Evolutionary conservation across 2,888 invertebrate genomes (phyloP), one percentile per base, ranked within the genome.

Genomic region (Troglohyphantes excavatus): DNA sequence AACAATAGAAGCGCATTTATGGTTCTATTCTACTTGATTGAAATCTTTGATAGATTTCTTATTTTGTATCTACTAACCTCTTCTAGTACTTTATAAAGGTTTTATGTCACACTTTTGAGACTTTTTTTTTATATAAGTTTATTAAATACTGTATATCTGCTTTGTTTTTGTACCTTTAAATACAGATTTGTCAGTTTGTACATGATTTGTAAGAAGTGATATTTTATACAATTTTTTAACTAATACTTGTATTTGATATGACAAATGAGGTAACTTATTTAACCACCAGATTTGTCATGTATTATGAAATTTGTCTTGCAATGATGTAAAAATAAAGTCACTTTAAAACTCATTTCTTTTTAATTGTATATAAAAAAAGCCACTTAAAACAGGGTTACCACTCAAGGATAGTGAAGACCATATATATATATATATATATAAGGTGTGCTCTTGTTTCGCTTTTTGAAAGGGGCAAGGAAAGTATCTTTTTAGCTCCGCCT

Each of bases 161-260:
- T 83, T 46, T 73, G 63, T 73, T 87, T 79, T 86, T 79, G 29
- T 87, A 87, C 63, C 43, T 86, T 82, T 65, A 43, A 19, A 43
- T 61, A 65, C 83, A 83, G 6, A 46, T 73, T 83, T 83, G 85
- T 82, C 81, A 73, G 72, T 88, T 88, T 89, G 76, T 89, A 89
- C 88, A 89, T 89, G 88, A 82, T 89, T 88, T 89, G 43, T 89
- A 81, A 53, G 68, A 89, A 89, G 88, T 89, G 88, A 89, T 73
- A 89, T 89, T 89, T 89, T 89, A 87, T 87, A 89, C 82, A 53
- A 65, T 87, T 89, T 89, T 85, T 82, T 29, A 82, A 75, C 61
- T 76, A 68, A 82, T 70, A 70, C 73, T 68, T 29, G 39, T 82
- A n/a, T 59, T 72, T 72, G 19, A 59, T 63, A 67, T 83, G 76